A percentile compares a stretch with the other conserved stretches of the same genome.
Evolutionary conservation across 2,797 vertebrate species (phyloP).

Genomic region (Anisognathus igniventris): DNA sequence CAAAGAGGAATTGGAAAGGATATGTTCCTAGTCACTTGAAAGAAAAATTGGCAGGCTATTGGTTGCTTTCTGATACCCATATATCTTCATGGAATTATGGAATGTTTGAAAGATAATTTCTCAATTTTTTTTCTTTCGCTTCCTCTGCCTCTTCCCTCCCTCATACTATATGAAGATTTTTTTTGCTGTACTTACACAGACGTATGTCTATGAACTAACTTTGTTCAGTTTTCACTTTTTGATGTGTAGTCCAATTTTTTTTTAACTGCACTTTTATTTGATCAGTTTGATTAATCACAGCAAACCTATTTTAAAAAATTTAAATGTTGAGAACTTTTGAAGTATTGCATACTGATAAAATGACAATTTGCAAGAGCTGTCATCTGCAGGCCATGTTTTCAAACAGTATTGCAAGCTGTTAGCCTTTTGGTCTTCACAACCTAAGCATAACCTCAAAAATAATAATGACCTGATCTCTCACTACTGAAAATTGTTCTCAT

Average conservation of each 20-base stretch:
- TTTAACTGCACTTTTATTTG: not conserved
- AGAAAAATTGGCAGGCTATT: not conserved
- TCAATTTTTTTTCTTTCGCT: not conserved
- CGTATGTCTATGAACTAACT: not conserved
- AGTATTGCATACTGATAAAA: not conserved
- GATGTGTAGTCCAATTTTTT: not conserved
- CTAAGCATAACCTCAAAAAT: not conserved
- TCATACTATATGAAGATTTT: not conserved
- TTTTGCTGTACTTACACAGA: not conserved
- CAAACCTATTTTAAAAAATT: not conserved
- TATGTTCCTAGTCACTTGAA: not conserved
- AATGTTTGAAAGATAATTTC: not conserved
- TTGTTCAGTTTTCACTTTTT: not conserved
- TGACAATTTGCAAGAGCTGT: not conserved
- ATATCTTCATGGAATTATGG: not conserved
- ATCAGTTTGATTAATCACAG: not conserved
- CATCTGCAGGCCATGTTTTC: not conserved
- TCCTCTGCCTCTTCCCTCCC: not conserved
- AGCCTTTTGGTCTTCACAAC: not conserved
- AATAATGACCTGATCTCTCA: not conserved
- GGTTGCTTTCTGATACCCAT: not conserved
- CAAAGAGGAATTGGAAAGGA: not conserved
- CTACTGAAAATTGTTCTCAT: not conserved
- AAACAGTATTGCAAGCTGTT: not conserved
- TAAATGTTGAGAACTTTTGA: not conserved